These are phyloP conservation scores for Kryptolebias ocellatus DNA, from an alignment of 2,797 vertebrate species.

Conservation along the genomic window DNA sequence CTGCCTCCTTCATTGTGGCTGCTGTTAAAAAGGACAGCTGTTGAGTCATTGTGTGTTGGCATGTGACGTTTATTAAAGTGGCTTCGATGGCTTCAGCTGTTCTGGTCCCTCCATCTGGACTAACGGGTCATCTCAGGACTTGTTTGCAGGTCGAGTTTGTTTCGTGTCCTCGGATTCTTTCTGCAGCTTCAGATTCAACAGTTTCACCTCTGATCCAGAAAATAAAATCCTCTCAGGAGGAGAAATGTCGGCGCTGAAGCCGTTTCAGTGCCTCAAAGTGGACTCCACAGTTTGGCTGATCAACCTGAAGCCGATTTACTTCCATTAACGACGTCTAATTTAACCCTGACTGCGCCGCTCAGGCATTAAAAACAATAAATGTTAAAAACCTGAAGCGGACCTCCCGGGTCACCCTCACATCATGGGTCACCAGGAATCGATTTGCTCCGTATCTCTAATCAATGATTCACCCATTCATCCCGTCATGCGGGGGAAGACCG, in stretches of 20 bases:
- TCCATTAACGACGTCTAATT: no score
- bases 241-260: no score
- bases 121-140: neutral
- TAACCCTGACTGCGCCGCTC: no score
- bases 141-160: neutral
- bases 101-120: neutral
- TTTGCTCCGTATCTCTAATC: neutral
- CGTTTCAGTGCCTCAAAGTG: no score
- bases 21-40: slow-evolving; percentile 68
- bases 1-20: slow-evolving; percentile 55
- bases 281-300: no score
- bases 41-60: slow-evolving; percentile 49
- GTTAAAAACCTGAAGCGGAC: no score
- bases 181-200: no score
- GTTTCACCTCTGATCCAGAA: no score
- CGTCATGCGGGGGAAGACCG: slow-evolving; percentile 41
- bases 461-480: neutral
- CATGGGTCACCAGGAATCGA: neutral
- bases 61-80: slow-evolving; percentile 26
- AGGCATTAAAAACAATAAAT: no score
- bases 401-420: slow-evolving; percentile 19
- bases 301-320: no score
- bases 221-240: no score
- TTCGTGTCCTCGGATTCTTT: no score
- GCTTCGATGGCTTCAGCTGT: neutral